Evolutionary conservation across 2,888 invertebrate genomes (phyloP), one percentile per base, ranked within the genome.

Genomic region (Auanema freiburgensis): DNA sequence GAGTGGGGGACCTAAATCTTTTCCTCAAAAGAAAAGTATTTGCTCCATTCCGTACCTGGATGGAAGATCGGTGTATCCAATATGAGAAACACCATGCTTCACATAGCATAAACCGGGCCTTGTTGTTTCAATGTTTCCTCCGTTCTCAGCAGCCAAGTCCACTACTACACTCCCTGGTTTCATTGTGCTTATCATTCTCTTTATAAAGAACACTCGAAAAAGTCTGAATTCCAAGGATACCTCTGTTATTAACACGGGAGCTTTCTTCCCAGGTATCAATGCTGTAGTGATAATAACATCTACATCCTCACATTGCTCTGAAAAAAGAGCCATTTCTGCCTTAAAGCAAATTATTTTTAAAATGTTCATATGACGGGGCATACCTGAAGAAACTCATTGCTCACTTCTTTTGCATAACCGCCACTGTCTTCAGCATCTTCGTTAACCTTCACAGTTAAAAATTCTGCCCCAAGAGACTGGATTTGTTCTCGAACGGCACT

Each of bases 271-370:
- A 14, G 93, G 93, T 76, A 93, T 92, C 14, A 93, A 88, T 5
- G 92, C 92, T 0, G 93, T 93, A n/a, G 90, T 89, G 79, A 93
- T 92, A 73, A 93, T 88, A 44, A 93, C 89, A 81, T 93, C 93
- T 0, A 92, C 90, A 65, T 91, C 91, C 81, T 89, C 89, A 53
- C 91, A 89, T 83, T 93, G 92, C 79, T 89, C 90, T n/a, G 91
- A 91, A 79, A 93, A 91, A 60, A 93, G 86, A 0, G 90, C 91
- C 86, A 91, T 89, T 84, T 93, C 92, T 0, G 92, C 92, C 62
- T 90, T 12, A 50, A 65, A 24, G 1, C 11, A 25, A n/a, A 6
- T 50, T 3, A 14, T 16, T 16, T 40, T 5, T 6, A 18, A n/a
- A 6, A 59, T 3, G 24, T 16, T 16, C 11, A 33, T 6, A 18